These are phyloP conservation scores for Drosophila busckii DNA, from an alignment of 1,140 invertebrate genomes.

Conservation along the genomic window DNA sequence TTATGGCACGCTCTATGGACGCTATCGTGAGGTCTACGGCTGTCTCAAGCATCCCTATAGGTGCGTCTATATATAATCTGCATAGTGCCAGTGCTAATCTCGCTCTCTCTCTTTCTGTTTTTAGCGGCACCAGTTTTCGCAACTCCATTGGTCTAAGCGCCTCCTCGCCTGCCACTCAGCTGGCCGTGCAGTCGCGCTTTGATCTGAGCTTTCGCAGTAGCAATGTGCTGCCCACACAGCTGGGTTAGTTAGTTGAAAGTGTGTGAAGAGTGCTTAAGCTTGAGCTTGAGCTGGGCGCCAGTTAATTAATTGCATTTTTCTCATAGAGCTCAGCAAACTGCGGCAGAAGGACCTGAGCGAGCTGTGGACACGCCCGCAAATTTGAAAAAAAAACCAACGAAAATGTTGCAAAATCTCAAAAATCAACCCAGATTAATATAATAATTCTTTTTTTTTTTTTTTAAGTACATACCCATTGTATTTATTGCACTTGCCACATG, in stretches of 20 bases:
- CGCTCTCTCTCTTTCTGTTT: neutral
- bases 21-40: conserved; percentile 92
- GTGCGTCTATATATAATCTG: no score
- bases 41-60: conserved; percentile 84
- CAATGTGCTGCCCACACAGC: conserved; percentile 45
- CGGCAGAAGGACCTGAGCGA: conserved; percentile 69
- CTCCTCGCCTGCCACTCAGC: conserved; percentile 33
- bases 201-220: conserved; percentile 62
- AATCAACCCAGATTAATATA: conserved; percentile 40
- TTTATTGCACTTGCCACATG: conserved; percentile 16
- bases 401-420: conserved; percentile 42
- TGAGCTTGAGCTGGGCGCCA: no score
- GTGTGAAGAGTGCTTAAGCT: no score
- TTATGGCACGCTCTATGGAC: conserved; percentile 92
- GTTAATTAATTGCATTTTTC: conserved; percentile 8
- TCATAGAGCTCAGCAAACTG: conserved; percentile 64
- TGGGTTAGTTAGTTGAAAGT: conserved; percentile 64
- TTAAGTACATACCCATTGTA: no score
- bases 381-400: conserved; percentile 61
- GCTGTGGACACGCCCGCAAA: conserved; percentile 70
- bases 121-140: conserved; percentile 61
- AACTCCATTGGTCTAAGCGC: conserved; percentile 50
- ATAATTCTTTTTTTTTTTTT: no score
- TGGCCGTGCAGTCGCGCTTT: conserved; percentile 63
- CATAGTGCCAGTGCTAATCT: no score